Base-by-base conservation (phyloP, 2,113 vertebrate genomes). In the Micromys minutus region DNA sequence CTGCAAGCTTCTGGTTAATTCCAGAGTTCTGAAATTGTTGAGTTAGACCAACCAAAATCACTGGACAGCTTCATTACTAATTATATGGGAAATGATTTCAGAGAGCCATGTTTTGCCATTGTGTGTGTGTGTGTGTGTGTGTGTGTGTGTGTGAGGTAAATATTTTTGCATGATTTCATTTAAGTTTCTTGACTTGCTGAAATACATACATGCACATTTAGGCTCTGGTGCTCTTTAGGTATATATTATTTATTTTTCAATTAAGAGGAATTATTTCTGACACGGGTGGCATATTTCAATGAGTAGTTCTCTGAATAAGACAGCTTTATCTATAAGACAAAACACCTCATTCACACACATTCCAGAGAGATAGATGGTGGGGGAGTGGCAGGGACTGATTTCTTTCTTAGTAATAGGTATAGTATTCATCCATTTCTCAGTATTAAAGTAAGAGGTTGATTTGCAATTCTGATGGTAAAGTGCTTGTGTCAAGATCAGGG, bases 1-100 rank as follows among this genome's bases (percentile, higher is more conserved):
- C 50, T 90, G 4, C 10, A 93, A 89, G 59, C 50, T 83, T 92
- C 45, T 94, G 72, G 50, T 31, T 93, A 85, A 65, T 95, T 86
- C 45, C 39, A 95, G 72, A 55, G 21, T 91, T 91, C 42, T 87
- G 55, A 88, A 90, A 90, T 91, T 50, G 65, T 81, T 39, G 34
- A 88, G 87, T 36, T 24, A 90, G 75, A 59, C 36, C 21, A n/a
- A 84, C 39, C 50, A 63, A 45, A 36, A 7, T 61, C 75, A 75
- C 79, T 79, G 65, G 65, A 34, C 45, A 65, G 22, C 11, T 91
- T 67, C 31, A 6, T 67, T 31, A 67, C 81, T 87, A 63, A 21
- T 89, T 86, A 74, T 65, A 77, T 22, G 26, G 50, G 69, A 42
- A 57, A 26, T 81, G 13, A 81, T 79, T 61, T 90, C 42, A 87